Evolutionary conservation across 2,888 invertebrate species (phyloP), one percentile per base, ranked within the genome.

Genomic region (Xestia c-nigrum): DNA sequence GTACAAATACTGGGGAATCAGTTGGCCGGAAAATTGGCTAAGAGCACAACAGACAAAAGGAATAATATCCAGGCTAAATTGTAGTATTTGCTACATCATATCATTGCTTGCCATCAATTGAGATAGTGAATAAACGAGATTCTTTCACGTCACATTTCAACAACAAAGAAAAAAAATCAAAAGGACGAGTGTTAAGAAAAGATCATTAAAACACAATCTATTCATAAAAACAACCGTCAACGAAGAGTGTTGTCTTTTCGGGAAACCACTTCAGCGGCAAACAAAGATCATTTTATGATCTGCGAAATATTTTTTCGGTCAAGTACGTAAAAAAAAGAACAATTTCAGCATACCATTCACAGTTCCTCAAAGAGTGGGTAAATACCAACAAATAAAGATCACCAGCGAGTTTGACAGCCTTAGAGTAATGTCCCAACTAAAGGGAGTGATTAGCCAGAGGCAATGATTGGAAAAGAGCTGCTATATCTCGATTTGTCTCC

Each of bases 401-500:
- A n/a, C 43, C 64, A 64, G 43, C n/a, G 19, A 43, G 43, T 7
- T 64, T n/a, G n/a, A 14, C n/a, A 64, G 16, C 4, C 7, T 19
- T 38, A n/a, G n/a, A n/a, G 31, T 61, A 61, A 59, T 38, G 19
- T 3, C 65, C n/a, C 21, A 7, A 69, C 24, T 40, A 52, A 55
- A 21, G 14, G 46, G 12, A 71, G 65, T 52, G 24, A 92, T 93
- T 93, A 92, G 91, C 93, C 93, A 92, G 85, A 82, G 78, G 88
- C 90, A 93, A 94, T 94, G 93, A 91, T 90, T 91, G 87, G 90
- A 87, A 89, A 88, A 90, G 90, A 93, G 92, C 92, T 90, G 87
- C 91, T 91, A 92, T 90, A 92, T 93, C 91, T 90, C 93, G 91
- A 94, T 94, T 94, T 92, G 92, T 94, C 92, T 88, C 88, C 80